phyloP scores from a whole-genome alignment of 2,113 vertebrate species.

The Oncorhynchus kisutch region DNA sequence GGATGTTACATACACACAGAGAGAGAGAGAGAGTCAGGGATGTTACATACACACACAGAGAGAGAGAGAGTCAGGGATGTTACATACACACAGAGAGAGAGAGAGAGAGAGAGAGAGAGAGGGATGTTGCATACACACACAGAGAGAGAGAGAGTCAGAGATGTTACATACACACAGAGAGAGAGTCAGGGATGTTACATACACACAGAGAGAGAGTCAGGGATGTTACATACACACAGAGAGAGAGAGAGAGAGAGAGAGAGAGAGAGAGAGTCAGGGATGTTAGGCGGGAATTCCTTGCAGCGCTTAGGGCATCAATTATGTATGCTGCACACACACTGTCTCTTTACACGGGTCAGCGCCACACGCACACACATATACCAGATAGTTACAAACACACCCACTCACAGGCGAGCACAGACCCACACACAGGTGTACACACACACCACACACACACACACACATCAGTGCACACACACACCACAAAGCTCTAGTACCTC shows the following conservation, averaged over 20 bases:
- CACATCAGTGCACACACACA: too few species aligned
- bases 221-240: too few species aligned
- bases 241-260: too few species aligned
- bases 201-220: neutral
- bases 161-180: too few species aligned
- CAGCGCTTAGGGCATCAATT: constrained; percentile 57
- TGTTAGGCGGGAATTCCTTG: constrained; percentile 56
- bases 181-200: neutral
- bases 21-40: too few species aligned
- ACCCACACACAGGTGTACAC: constrained; percentile 2
- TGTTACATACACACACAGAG: too few species aligned
- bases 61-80: too few species aligned
- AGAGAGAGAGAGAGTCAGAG: too few species aligned
- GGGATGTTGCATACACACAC: too few species aligned
- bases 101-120: too few species aligned
- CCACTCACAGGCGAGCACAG: constrained; percentile 14
- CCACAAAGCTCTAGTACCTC: neutral
- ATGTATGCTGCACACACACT: constrained; percentile 59
- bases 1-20: too few species aligned
- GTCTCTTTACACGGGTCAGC: constrained; percentile 64
- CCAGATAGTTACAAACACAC: neutral
- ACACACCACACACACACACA: neutral
- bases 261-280: constrained; percentile 3
- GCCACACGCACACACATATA: constrained; percentile 35
- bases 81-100: too few species aligned